Conservation (phyloP, 2,888 invertebrate species). For the Rotaria sp. region DNA sequence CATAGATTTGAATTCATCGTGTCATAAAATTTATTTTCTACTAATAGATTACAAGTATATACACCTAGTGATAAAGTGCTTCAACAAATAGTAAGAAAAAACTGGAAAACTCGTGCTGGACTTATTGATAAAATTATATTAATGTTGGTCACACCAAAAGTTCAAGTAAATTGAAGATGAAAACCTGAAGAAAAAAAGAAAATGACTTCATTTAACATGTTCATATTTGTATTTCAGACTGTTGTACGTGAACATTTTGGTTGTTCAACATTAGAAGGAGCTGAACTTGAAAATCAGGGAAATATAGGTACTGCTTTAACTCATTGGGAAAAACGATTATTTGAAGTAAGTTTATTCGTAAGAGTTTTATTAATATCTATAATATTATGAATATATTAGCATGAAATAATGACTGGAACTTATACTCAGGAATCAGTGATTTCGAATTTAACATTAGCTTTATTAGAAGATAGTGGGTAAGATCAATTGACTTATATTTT, state of each 20-base stretch:
- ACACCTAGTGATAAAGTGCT: slow-evolving; percentile 88
- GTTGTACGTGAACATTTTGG: slow-evolving; percentile 82
- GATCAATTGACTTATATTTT: too few species aligned
- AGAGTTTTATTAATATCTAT: not conserved
- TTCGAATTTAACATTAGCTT: slow-evolving; percentile 82
- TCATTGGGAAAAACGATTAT: slow-evolving; percentile 96
- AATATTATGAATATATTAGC: slow-evolving; percentile 60
- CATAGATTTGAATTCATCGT: not conserved
- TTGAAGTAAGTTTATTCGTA: slow-evolving; percentile 66
- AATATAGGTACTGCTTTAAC: slow-evolving; percentile 91
- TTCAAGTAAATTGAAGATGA: slow-evolving; percentile 59
- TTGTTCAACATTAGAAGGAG: slow-evolving; percentile 79
- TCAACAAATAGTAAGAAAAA: slow-evolving; percentile 63
- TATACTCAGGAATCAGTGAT: slow-evolving; percentile 96
- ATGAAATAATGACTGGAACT: slow-evolving; percentile 98
- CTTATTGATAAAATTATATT: slow-evolving; percentile 68
- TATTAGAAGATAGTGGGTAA: slow-evolving; percentile 93
- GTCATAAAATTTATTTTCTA: not conserved
- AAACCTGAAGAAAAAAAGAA: not conserved
- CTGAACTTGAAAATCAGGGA: slow-evolving; percentile 94
- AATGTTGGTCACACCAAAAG: slow-evolving; percentile 83
- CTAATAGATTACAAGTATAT: slow-evolving; percentile 57
- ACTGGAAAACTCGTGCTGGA: slow-evolving; percentile 75
- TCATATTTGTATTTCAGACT: slow-evolving; percentile 50
- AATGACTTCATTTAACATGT: not conserved